Evolutionary conservation across 2,888 invertebrate species (phyloP), one percentile per base, ranked within the genome.

Genomic region (Apodemia duryi): DNA sequence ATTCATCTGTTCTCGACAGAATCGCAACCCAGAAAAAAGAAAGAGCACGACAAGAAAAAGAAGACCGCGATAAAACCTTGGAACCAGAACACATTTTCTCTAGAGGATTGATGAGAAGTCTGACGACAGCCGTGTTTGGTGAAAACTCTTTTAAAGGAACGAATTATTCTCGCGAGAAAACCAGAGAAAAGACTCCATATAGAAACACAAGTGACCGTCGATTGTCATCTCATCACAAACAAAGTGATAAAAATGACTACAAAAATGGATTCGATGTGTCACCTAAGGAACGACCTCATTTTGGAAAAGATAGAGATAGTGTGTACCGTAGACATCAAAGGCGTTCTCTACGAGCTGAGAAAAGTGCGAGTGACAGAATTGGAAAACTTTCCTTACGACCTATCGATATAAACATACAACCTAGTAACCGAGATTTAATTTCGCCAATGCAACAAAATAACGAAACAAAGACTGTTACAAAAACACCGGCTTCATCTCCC

Each of bases 1-100:
- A 96, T 84, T 94, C 95, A 1, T 94, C 95, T 28, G 94, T 96
- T 32, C 86, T 96, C 75, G 96, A 96, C 77, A 94, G 94, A 77
- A 94, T 95, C 73, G 95, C 95, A 38, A 82, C 83, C 62, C 90
- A 94, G 73, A 93, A 93, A 77, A 92, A 94, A 69, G 92, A 93
- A 73, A 87, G 86, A 62, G 92, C 93, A 62, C 82, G 82, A 68
- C 87, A 82, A 69, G 88, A 88, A 72, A 91, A 88, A 70, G 92
- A 93, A 75, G 93, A 95, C 78, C 93, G 93, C 2, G 96, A 96
- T 74, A 94, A 95, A 84, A 95, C 95, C 0, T 84, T 95, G 62
- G 95, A 96, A 75, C 95, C 95, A 63, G 94, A 80, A 81, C 85
- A 74, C 65, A 74, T 80, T 54, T 76, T 88, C 75, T 81, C 92